Percentiles rank a stretch among this genome's conserved stretches.
phyloP scores from a whole-genome alignment of 2,888 invertebrate species.

The Stenoptilia bipunctidactyla region DNA sequence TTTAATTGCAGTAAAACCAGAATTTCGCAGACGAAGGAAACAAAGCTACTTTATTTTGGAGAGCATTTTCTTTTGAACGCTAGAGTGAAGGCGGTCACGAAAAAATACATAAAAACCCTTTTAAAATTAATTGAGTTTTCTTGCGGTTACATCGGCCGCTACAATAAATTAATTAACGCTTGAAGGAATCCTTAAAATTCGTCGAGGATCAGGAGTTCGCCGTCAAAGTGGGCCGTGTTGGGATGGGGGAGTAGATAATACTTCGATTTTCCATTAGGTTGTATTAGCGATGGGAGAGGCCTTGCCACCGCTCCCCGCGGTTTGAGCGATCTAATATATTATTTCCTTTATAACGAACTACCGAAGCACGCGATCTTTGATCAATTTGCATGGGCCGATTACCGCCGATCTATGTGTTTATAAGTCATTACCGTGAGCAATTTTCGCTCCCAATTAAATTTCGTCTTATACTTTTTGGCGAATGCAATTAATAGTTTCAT shows the following conservation, averaged over 20 bases:
- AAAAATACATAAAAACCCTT: conserved; percentile 70
- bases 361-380: conserved; percentile 65
- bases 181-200: conserved; percentile 67
- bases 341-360: conserved; percentile 60
- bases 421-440: conserved; percentile 47
- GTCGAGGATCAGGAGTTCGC: conserved; percentile 65
- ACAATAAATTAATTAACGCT: conserved; percentile 71
- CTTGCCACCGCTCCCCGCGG: conserved; percentile 38
- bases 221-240: conserved; percentile 29
- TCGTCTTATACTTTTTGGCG: conserved; percentile 49
- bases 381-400: conserved; percentile 56
- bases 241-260: conserved; percentile 46
- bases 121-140: conserved; percentile 72
- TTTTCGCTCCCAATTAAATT: conserved; percentile 57
- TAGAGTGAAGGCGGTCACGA: conserved; percentile 39
- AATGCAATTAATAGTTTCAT: conserved; percentile 53
- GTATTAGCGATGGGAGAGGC: conserved; percentile 61
- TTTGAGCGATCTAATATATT: conserved; percentile 52
- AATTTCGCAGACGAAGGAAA: neutral
- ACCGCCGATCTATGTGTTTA: conserved; percentile 49
- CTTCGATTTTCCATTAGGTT: conserved; percentile 70
- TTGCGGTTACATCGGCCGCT: conserved; percentile 64
- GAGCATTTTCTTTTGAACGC: conserved; percentile 41
- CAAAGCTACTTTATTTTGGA: neutral
- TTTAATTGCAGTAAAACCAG: neutral